Evolutionary conservation across 2,888 invertebrate genomes (phyloP).

Genomic region (Elysia crispata): DNA sequence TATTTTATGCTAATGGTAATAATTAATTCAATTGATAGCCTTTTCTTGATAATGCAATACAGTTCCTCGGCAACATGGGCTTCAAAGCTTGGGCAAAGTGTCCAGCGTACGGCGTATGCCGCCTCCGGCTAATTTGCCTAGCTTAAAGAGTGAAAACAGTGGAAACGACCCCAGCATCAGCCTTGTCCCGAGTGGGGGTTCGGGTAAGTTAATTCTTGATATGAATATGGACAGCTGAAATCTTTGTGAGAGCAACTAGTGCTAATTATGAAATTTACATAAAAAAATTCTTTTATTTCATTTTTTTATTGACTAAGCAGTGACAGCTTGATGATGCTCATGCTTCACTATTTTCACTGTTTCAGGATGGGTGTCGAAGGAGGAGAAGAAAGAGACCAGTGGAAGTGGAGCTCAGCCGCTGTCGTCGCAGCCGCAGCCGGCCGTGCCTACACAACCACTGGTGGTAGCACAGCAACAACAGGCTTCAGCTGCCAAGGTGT

Average conservation of each 20-base stretch:
- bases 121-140: conserved; percentile 96
- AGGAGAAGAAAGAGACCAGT: conserved; percentile 75
- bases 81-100: conserved; percentile 99
- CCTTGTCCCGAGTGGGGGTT: conserved; percentile 87
- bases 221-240: no score
- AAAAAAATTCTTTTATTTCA: neutral
- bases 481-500: conserved; percentile 43
- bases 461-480: conserved; percentile 37
- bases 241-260: no score
- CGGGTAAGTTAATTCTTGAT: conserved; percentile 64
- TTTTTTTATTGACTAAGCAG: no score
- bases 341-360: neutral
- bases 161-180: conserved; percentile 87
- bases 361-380: conserved; percentile 85
- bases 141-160: conserved; percentile 95
- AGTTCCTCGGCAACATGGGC: conserved; percentile 97
- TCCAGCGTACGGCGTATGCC: conserved; percentile 95
- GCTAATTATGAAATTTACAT: neutral
- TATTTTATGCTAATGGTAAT: no score
- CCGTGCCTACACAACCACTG: conserved; percentile 62
- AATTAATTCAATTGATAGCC: no score
- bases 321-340: no score
- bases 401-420: conserved; percentile 72
- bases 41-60: no score
- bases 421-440: conserved; percentile 75